Evolutionary conservation across 37 sponge, comb jelly and placozoan species (phyloP).

Genomic region (Mnemiopsis leidyi): DNA sequence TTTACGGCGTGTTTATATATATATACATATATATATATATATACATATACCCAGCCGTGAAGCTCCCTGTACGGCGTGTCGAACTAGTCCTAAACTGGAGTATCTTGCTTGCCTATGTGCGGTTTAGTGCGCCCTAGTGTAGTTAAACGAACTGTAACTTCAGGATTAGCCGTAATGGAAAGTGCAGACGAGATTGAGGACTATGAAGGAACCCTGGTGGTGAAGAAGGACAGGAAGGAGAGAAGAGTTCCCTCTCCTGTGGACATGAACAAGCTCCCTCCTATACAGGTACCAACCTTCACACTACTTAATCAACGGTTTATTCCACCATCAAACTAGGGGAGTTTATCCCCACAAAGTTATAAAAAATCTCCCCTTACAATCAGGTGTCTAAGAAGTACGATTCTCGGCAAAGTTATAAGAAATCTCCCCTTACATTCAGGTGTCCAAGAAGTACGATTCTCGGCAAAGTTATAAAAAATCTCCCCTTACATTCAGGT

Average conservation of each 20-base stretch:
- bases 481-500: not conserved
- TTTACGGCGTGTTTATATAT: no score
- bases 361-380: not conserved
- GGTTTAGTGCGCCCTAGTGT: no score
- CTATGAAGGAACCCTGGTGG: not conserved
- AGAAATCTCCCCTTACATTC: not conserved
- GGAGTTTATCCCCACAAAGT: no score
- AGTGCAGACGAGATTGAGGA: not conserved
- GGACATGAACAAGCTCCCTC: slow-evolving; percentile 42
- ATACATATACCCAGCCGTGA: no score
- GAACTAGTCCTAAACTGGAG: no score
- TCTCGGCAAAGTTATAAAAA: no score
- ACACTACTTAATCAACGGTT: no score
- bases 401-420: no score
- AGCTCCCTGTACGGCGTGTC: no score
- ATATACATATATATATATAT: no score
- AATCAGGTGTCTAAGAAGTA: slow-evolving; percentile 45
- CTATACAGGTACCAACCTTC: slow-evolving; percentile 40
- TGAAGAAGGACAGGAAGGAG: not conserved
- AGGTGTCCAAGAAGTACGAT: slow-evolving; percentile 50
- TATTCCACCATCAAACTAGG: no score
- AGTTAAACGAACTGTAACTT: not conserved
- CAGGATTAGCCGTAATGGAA: not conserved
- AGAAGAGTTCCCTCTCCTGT: not conserved
- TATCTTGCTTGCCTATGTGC: no score